Percentiles rank a stretch among this genome's conserved stretches.
Conservation (phyloP, 2,797 vertebrate species). For the Scyliorhinus canicula region DNA sequence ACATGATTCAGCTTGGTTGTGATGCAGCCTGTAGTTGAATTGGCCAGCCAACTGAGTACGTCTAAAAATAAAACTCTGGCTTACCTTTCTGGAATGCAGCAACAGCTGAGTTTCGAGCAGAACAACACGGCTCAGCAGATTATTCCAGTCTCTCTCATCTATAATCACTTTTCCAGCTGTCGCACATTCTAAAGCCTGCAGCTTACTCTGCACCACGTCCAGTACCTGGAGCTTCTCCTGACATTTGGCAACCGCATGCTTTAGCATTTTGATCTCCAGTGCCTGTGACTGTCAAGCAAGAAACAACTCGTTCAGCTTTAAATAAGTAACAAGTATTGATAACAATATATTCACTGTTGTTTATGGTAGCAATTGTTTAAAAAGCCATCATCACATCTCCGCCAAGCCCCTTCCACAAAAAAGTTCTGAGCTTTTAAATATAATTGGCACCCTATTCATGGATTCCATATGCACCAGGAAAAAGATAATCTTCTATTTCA, state of each 20-base stretch:
- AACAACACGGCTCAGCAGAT: slow-evolving; percentile 73
- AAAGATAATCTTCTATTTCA: background rate
- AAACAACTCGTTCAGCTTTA: background rate
- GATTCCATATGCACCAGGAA: background rate
- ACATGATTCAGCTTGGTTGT: background rate
- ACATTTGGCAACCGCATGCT: slow-evolving; percentile 59
- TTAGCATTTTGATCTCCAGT: slow-evolving; percentile 58
- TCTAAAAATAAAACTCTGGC: slow-evolving; percentile 36
- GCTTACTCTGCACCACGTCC: slow-evolving; percentile 62
- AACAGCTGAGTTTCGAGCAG: slow-evolving; percentile 79
- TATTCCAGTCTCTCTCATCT: slow-evolving; percentile 72
- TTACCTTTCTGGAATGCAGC: slow-evolving; percentile 65
- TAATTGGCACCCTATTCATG: background rate
- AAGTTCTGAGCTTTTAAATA: background rate
- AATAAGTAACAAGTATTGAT: background rate
- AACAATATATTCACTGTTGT: background rate
- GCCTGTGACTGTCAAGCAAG: slow-evolving; percentile 44
- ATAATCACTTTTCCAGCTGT: slow-evolving; percentile 67
- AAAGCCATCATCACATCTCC: background rate
- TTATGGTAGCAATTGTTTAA: background rate
- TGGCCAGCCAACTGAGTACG: background rate
- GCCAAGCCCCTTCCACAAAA: background rate
- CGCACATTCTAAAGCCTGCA: slow-evolving; percentile 63
- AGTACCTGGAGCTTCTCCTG: slow-evolving; percentile 62
- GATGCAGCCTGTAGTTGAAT: background rate